phyloP scores from a whole-genome alignment of 2,797 vertebrate species.

The Tympanoctomys barrerae region DNA sequence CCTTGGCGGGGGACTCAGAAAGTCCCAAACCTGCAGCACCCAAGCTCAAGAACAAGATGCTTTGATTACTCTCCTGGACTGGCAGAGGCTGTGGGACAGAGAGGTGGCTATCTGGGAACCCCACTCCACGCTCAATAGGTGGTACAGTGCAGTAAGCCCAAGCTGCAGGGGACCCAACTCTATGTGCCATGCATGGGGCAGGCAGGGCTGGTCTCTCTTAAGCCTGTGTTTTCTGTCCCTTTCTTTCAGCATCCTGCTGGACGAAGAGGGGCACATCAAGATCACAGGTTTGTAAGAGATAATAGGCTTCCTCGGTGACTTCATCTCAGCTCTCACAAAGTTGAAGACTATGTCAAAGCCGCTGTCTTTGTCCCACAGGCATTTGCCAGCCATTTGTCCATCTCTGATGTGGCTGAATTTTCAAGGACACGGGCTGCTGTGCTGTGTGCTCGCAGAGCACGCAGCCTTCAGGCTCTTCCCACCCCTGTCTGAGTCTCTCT shows the following conservation, averaged over 20 bases:
- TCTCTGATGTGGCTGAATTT: not conserved
- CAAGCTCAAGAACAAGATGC: too few species aligned
- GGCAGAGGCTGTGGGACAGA: not conserved
- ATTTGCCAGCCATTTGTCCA: fast-evolving
- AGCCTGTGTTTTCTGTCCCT: slow-evolving; percentile 11
- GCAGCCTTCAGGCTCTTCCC: too few species aligned
- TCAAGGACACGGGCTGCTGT: fast-evolving
- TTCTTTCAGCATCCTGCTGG: slow-evolving; percentile 94
- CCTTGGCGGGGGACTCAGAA: not conserved
- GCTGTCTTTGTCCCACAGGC: not conserved
- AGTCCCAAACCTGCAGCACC: not conserved
- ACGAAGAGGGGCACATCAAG: slow-evolving; percentile 98
- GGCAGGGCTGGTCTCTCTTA: not conserved
- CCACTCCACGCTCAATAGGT: fast-evolving
- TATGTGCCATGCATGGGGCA: not conserved
- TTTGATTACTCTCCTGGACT: fast-evolving
- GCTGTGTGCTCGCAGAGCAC: fast-evolving
- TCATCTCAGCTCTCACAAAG: fast-evolving
- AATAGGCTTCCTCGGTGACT: not conserved
- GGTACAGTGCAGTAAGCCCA: not conserved
- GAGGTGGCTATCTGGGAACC: fast-evolving
- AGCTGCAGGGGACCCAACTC: not conserved
- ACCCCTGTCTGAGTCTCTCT: not conserved
- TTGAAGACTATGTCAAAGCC: not conserved
- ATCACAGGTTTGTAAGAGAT: slow-evolving; percentile 92